These are phyloP conservation scores for Chaetodon trifascialis DNA, from an alignment of 2,113 vertebrate genomes.

Conservation along the genomic window DNA sequence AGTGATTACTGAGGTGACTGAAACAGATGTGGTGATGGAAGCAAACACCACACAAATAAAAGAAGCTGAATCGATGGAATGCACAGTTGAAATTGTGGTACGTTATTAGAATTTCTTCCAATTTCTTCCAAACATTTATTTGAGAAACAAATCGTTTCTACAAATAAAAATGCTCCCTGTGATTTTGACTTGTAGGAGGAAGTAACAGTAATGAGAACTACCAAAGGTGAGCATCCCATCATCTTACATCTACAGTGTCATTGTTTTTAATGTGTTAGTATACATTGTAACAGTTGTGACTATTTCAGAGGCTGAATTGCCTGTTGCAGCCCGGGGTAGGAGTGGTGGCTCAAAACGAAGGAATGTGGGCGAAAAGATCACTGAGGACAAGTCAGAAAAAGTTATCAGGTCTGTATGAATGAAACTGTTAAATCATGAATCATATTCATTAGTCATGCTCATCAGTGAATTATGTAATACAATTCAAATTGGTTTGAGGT, in stretches of 20 bases:
- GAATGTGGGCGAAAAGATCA: constrained; percentile 11
- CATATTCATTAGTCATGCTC: neutral
- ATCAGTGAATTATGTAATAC: neutral
- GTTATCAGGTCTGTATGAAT: constrained; percentile 57
- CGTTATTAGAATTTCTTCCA: neutral
- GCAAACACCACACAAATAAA: constrained; percentile 10
- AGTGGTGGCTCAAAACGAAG: constrained; percentile 42
- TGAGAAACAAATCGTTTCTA: neutral
- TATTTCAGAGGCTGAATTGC: constrained; percentile 67
- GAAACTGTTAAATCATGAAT: neutral
- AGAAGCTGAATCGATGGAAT: constrained; percentile 37
- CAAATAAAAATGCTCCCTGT: neutral
- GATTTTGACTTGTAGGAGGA: constrained; percentile 66
- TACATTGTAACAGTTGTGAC: neutral
- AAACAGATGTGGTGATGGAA: constrained; percentile 35
- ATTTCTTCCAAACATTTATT: neutral
- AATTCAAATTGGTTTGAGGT: no score
- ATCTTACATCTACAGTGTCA: neutral
- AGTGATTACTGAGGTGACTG: constrained; percentile 38
- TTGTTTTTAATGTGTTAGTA: neutral
- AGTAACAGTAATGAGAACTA: constrained; percentile 33
- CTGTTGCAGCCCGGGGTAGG: constrained; percentile 62
- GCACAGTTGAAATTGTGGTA: constrained; percentile 67
- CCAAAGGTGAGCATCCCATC: constrained; percentile 60
- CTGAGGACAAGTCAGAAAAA: constrained; percentile 57